These are phyloP conservation scores for Leptopilina syphax DNA, from an alignment of 2,888 invertebrate species.

Conservation along the genomic window DNA sequence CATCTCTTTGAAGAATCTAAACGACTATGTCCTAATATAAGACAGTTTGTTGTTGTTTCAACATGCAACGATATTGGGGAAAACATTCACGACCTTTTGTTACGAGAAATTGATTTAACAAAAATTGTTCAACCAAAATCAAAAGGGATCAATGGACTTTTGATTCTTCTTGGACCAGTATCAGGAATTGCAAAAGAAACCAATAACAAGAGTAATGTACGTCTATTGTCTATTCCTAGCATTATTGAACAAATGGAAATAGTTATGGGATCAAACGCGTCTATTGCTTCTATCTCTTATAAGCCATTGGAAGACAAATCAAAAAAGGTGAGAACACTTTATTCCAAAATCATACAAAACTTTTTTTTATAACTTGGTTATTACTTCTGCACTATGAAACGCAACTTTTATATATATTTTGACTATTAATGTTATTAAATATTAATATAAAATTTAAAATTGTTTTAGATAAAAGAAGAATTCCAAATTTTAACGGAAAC, in stretches of 20 bases:
- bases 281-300: too few species aligned
- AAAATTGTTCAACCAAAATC: slow-evolving; percentile 39
- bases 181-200: background rate
- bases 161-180: slow-evolving; percentile 28
- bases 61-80: background rate
- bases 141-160: slow-evolving; percentile 24
- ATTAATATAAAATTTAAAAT: too few species aligned
- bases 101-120: slow-evolving; percentile 1
- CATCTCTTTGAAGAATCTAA: slow-evolving; percentile 51
- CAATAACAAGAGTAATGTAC: background rate
- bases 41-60: slow-evolving; percentile 51
- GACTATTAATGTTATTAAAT: too few species aligned
- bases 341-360: too few species aligned
- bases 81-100: background rate
- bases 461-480: too few species aligned
- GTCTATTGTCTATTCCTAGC: background rate
- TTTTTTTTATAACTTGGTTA: too few species aligned
- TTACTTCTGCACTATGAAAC: too few species aligned
- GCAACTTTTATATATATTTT: too few species aligned
- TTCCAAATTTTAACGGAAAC: too few species aligned
- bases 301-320: too few species aligned
- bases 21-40: slow-evolving; percentile 35
- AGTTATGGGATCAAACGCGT: background rate
- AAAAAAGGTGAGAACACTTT: background rate
- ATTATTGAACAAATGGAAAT: background rate